Conservation (phyloP, 2,888 invertebrate genomes). For the Cyclophora punctaria region DNA sequence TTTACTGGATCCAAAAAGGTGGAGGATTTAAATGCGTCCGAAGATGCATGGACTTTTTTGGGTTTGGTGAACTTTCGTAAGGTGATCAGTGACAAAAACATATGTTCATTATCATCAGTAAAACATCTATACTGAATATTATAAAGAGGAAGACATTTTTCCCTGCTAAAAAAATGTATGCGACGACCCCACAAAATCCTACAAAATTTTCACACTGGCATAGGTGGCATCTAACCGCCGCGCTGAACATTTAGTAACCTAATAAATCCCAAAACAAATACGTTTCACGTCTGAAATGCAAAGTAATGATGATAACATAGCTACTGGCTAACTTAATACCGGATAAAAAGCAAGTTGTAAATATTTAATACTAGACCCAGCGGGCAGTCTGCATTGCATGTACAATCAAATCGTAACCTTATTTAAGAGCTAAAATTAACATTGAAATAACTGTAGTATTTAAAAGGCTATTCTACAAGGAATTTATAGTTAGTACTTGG, state of each 20-base stretch:
- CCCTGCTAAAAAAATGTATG: too few species aligned
- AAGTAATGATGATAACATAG: conserved; percentile 11
- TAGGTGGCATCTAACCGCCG: background rate
- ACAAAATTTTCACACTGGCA: background rate
- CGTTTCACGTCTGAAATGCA: background rate
- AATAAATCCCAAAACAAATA: background rate
- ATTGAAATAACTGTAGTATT: conserved; percentile 3
- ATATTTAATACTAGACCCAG: conserved; percentile 16
- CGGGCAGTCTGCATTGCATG: conserved; percentile 12
- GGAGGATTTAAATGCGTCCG: too few species aligned
- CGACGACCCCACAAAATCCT: too few species aligned
- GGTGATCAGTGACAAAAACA: too few species aligned
- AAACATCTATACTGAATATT: too few species aligned
- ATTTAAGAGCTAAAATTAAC: conserved; percentile 12
- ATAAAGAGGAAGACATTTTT: too few species aligned
- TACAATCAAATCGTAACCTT: conserved; percentile 11
- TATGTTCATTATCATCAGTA: too few species aligned
- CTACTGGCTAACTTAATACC: conserved; percentile 12
- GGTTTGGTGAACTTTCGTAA: too few species aligned
- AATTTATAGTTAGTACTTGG: background rate
- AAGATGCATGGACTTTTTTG: too few species aligned
- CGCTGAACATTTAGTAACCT: background rate
- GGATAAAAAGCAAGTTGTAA: conserved; percentile 10
- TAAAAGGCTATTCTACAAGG: background rate
- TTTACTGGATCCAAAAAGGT: too few species aligned